A percentile compares a stretch with the other conserved stretches of the same genome.
These are phyloP conservation scores for Parauchenoglanis punctatus DNA, from an alignment of 2,797 vertebrate species.

Conservation along the genomic window DNA sequence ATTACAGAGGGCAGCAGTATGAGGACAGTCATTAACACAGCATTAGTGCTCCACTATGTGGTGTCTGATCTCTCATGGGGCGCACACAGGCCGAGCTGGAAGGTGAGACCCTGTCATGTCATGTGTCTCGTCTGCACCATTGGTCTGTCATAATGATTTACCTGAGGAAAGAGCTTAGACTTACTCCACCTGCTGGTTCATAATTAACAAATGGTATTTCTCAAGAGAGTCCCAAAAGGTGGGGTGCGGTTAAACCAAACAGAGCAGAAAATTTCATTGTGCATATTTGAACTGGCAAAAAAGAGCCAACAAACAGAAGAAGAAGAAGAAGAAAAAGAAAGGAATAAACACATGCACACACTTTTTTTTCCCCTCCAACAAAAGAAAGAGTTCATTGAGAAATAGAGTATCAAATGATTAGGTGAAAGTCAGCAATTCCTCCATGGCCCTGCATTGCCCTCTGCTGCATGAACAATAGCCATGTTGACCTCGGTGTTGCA, in stretches of 20 bases:
- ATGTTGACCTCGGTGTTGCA: conserved; percentile 47
- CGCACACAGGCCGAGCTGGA: conserved; percentile 11
- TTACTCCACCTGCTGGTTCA: conserved; percentile 34
- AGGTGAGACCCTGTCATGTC: conserved; percentile 31
- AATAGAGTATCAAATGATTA: conserved; percentile 40
- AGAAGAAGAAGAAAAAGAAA: background rate
- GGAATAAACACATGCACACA: background rate
- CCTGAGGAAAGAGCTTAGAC: conserved; percentile 43
- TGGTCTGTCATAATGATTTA: conserved; percentile 54
- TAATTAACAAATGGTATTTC: conserved; percentile 46
- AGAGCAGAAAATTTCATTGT: conserved; percentile 23
- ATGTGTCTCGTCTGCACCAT: conserved; percentile 11
- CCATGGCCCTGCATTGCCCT: conserved; percentile 38
- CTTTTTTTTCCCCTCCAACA: background rate
- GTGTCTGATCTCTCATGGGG: conserved; percentile 26
- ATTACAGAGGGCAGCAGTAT: conserved; percentile 50
- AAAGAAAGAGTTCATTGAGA: conserved; percentile 41
- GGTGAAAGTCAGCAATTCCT: conserved; percentile 51
- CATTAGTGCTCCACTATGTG: conserved; percentile 45
- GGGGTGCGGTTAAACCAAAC: conserved; percentile 45
- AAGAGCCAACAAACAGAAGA: conserved; percentile 10
- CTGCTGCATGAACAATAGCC: conserved; percentile 36
- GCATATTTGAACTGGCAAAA: conserved; percentile 8
- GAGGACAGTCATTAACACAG: conserved; percentile 46
- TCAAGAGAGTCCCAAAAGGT: conserved; percentile 16